Evolutionary conservation across 2,797 vertebrate genomes (phyloP), one percentile per base, ranked within the genome.

Genomic region (Monodelphis domestica): DNA sequence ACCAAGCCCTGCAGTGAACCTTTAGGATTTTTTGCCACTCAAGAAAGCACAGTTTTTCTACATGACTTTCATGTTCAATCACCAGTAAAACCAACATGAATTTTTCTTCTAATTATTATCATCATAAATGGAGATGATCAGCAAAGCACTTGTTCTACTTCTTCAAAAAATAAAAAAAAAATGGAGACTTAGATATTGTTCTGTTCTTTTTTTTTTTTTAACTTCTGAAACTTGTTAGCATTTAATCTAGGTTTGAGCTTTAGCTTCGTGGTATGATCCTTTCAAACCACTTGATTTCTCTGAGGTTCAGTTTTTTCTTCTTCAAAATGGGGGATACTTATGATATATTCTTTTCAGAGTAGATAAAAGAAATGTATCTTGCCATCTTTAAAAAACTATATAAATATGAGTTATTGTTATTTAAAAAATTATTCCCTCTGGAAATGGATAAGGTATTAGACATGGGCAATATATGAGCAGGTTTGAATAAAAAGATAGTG

Each of bases 1-100:
- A 17, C 56, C 51, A 91, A n/a, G 50, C 88, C 52, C 90, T 92
- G 5, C 87, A 70, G n/a, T 59, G 29, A 4, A 29, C 10, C 50
- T 53, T 95, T 4, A 21, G 38, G 70, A 10, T 89, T 95, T 54
- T 93, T 55, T 78, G 88, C 56, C 21, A 59, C 87, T 90, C 89
- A 90, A 89, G 89, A 91, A 91, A 30, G 9, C 54, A 63, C 30
- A 87, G 91, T 96, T 97, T 91, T 59, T 92, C 0, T 70, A 5
- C 21, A 93, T 91, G 54, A 93, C 91, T 96, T 97, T 95, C 91
- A 53, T 28, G 17, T 70, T 93, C 21, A 90, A 38, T 96, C 90
- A 95, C 59, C 89, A 55, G 89, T 88, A 92, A 96, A 94, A 91
- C 53, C 88, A 90, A 3, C 38, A 15, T 88, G 38, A 94, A 90